Evolutionary conservation across 1,140 invertebrate species (phyloP).

Genomic region (Drosophila albomicans): DNA sequence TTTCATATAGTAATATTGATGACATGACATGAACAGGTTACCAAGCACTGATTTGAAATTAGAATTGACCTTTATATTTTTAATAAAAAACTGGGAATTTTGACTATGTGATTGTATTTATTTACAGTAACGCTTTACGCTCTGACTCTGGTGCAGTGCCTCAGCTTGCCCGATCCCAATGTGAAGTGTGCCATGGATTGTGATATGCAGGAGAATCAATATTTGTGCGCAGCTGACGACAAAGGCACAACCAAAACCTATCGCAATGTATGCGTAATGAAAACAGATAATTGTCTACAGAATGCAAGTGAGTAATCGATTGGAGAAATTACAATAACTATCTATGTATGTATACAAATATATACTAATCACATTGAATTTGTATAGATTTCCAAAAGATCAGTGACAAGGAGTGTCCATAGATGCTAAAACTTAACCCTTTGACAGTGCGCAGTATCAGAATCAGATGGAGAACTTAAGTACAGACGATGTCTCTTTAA

Average conservation of each 20-base stretch:
- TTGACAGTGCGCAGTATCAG: slow-evolving; percentile 39
- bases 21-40: slow-evolving; percentile 62
- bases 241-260: slow-evolving; percentile 77
- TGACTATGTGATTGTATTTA: slow-evolving; percentile 45
- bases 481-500: slow-evolving; percentile 27
- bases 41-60: slow-evolving; percentile 23
- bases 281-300: slow-evolving; percentile 82
- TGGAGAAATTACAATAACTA: not conserved
- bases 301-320: slow-evolving; percentile 69
- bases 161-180: slow-evolving; percentile 73
- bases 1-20: slow-evolving; percentile 32
- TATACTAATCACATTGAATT: slow-evolving; percentile 2
- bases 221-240: slow-evolving; percentile 80
- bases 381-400: slow-evolving; percentile 80
- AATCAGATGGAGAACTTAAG: slow-evolving; percentile 57
- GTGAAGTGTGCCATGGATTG: slow-evolving; percentile 78
- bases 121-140: slow-evolving; percentile 76
- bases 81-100: not conserved
- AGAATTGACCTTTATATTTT: not conserved
- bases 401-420: slow-evolving; percentile 80
- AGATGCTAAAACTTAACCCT: slow-evolving; percentile 46
- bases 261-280: slow-evolving; percentile 80
- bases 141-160: slow-evolving; percentile 67
- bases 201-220: slow-evolving; percentile 61
- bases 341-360: not conserved